phyloP scores from a whole-genome alignment of 2,888 invertebrate genomes.

The Pteria penguin region DNA sequence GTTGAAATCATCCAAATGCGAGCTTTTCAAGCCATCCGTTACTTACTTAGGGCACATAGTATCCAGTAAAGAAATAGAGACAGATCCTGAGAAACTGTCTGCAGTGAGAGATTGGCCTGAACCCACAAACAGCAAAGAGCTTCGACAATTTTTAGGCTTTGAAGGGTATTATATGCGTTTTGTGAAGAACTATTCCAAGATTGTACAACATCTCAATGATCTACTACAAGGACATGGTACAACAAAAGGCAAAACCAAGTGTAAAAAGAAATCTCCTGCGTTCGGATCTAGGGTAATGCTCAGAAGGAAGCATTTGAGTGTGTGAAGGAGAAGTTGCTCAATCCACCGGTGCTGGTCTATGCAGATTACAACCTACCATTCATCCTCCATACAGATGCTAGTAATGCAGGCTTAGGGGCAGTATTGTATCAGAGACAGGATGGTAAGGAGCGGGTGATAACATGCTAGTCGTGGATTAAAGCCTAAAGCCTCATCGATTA shows the following conservation, averaged over 20 bases:
- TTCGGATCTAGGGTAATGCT: slow-evolving; percentile 1
- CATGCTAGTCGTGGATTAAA: slow-evolving; percentile 14
- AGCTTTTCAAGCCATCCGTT: no score
- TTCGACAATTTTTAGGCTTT: slow-evolving; percentile 38
- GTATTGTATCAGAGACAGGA: slow-evolving; percentile 35
- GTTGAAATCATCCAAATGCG: slow-evolving; percentile 40
- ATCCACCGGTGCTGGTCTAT: slow-evolving; percentile 20
- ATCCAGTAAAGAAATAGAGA: slow-evolving; percentile 29
- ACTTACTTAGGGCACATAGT: slow-evolving; percentile 44
- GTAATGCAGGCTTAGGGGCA: slow-evolving; percentile 22
- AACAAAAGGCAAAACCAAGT: not conserved
- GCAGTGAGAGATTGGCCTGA: slow-evolving; percentile 40
- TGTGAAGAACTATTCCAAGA: slow-evolving; percentile 36
- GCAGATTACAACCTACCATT: slow-evolving; percentile 25
- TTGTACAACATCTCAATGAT: slow-evolving; percentile 33
- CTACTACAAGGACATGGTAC: slow-evolving; percentile 31
- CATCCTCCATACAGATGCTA: slow-evolving; percentile 33
- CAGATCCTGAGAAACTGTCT: slow-evolving; percentile 36
- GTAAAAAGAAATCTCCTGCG: not conserved
- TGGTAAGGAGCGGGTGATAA: slow-evolving; percentile 1
- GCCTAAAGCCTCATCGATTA: slow-evolving; percentile 33
- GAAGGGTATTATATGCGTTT: slow-evolving; percentile 37
- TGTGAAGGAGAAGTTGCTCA: not conserved
- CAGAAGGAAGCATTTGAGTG: slow-evolving; percentile 12
- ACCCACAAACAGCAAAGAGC: slow-evolving; percentile 20